Base-by-base conservation (phyloP, 1,140 invertebrate species). In the Drosophila sucinea region DNA sequence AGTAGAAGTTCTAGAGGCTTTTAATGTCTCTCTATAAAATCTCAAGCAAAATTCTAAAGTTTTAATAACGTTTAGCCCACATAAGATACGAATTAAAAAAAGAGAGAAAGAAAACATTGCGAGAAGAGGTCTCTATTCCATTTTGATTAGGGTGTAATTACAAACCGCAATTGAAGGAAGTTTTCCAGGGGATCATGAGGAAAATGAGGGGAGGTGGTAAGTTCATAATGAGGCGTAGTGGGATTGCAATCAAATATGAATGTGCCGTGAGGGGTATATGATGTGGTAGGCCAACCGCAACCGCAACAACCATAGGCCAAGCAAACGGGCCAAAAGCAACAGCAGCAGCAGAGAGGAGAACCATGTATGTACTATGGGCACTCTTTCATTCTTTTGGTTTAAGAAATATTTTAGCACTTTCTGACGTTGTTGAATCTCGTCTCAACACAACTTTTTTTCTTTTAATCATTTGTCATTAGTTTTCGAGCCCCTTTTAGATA, bases 171-270 rank as follows among this genome's bases (percentile, higher is more conserved):
- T 2, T 7, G 23, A 10, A 8, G 7, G 1, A 1, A 2, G 3
- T 6, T 2, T 6, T 2, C 2, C 1, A 2, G 23, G 2, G 3
- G 23, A 8, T 17, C 17, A 17, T 17, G 17, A 17, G 17, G 17
- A 17, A 17, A 17, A 17, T 17, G 17, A 25, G 17, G 41, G 4
- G 4, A 4, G 4, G 41, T 1, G 6, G 17, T 3, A 1, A 7
- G 17, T 1, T 47, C 17, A 23, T 38, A 38, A 38, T 38, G 8
- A 38, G 35, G 3, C 35, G 8, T 38, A 38, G 10, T 38, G 35
- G 35, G 35, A 38, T 23, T 47, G 44, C 44, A 47, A 47, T 47
- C 17, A 47, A 47, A 47, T 47, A 47, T 47, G 17, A 23, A 23
- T 47, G 17, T 23, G 41, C 17, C 41, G 17, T 44, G 41, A 7